Evolutionary conservation across 2,888 invertebrate species (phyloP), one percentile per base, ranked within the genome.

Genomic region (Callyntrura sp.): DNA sequence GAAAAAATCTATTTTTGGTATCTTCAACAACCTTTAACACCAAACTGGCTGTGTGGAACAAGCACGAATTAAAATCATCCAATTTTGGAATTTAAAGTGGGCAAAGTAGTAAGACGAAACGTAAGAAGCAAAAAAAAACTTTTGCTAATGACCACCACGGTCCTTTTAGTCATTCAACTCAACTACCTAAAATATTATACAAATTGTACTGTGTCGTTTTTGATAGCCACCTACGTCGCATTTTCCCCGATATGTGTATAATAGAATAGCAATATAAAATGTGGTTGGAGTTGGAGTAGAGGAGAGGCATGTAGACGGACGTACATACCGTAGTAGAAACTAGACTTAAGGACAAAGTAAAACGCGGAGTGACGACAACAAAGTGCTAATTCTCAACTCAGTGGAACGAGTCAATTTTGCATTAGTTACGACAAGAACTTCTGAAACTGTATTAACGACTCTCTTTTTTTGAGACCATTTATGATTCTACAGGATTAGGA

Each of bases 161-260:
- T 62, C 78, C 45, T 78, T 85, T 76, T 57, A 60, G 57, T 62
- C 60, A 85, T 68, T 73, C 84, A 12, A 76, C 70, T 43, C 12
- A 43, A 35, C 35, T 35, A 62, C 20, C 1, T 23, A 17, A 8
- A 20, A 17, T 70, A 28, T 51, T 17, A 35, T 35, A 3, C 6
- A 5, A 5, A 35, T 28, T 28, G 12, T 48, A 65, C 20, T 28
- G 12, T 79, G 68, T 48, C 65, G 78, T 79, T 86, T 79, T 60
- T 86, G 76, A 86, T 60, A 85, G 68, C 86, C 81, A 87, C 87
- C 87, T 87, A 87, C 87, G 57, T 57, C 35, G 81, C 20, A 23
- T 73, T 73, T 48, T 48, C 17, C n/a, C 28, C 6, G 14, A n/a
- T 17, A 45, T 70, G n/a, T 20, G 11, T 35, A 12, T 12, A 35